These are phyloP conservation scores for Xylocampa areola DNA, from an alignment of 2,888 invertebrate genomes.

Conservation along the genomic window DNA sequence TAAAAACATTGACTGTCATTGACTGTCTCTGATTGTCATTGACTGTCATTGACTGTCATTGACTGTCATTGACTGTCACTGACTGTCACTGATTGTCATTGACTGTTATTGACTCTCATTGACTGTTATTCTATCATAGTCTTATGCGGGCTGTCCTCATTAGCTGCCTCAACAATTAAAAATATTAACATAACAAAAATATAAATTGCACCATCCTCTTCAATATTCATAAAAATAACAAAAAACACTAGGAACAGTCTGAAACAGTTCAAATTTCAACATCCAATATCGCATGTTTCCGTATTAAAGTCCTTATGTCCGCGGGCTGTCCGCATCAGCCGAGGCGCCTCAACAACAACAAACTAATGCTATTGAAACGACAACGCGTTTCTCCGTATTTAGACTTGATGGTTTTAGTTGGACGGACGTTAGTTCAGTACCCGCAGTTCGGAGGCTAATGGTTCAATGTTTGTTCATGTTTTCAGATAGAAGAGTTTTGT, in stretches of 20 bases:
- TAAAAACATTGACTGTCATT: too few relatives aligned
- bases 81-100: too few relatives aligned
- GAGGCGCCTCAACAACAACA: constrained; percentile 53
- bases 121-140: too few relatives aligned
- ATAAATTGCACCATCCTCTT: too few relatives aligned
- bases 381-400: constrained; percentile 52
- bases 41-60: too few relatives aligned
- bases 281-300: constrained; percentile 37
- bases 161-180: too few relatives aligned
- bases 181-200: too few relatives aligned
- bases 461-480: constrained; percentile 34
- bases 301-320: constrained; percentile 36
- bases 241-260: not conserved
- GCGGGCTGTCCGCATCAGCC: constrained; percentile 40
- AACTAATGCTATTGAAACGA: constrained; percentile 55
- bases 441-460: constrained; percentile 49
- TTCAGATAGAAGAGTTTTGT: constrained; percentile 13
- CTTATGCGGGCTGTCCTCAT: too few relatives aligned
- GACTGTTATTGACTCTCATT: too few relatives aligned
- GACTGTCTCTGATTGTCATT: too few relatives aligned
- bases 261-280: constrained; percentile 8
- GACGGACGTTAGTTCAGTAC: constrained; percentile 32
- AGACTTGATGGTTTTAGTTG: constrained; percentile 55
- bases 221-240: too few relatives aligned
- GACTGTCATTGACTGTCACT: too few relatives aligned